These are phyloP conservation scores for Cuniculus paca DNA, from an alignment of 2,797 vertebrate species.

Conservation along the genomic window DNA sequence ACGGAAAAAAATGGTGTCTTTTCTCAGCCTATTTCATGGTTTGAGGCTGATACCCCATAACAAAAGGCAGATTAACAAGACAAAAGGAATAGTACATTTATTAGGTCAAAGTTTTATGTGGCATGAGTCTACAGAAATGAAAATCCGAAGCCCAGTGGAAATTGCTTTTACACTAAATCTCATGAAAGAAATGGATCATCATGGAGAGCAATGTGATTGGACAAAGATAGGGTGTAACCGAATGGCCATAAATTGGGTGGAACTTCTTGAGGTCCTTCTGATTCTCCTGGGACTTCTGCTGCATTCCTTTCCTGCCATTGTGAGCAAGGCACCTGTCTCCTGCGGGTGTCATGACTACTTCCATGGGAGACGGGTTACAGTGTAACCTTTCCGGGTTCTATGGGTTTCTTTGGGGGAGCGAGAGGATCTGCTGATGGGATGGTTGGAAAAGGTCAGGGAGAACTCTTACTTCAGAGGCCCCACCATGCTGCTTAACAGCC, in stretches of 20 bases:
- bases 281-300: neutral
- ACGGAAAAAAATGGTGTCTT: neutral
- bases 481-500: too few species aligned
- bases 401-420: neutral
- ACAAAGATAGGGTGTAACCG: neutral
- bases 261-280: neutral
- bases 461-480: neutral
- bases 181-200: neutral
- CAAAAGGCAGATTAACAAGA: neutral
- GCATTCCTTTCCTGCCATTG: neutral
- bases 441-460: neutral
- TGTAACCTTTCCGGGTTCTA: neutral
- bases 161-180: neutral
- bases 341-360: too few species aligned
- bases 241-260: neutral
- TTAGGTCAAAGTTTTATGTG: neutral
- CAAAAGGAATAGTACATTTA: neutral
- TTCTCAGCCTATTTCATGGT: neutral
- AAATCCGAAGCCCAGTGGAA: neutral
- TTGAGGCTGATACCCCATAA: neutral
- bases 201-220: neutral
- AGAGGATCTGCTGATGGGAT: accelerated
- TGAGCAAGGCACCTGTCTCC: neutral
- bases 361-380: too few species aligned
- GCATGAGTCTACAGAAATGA: neutral